These are phyloP conservation scores for Heterochromis multidens DNA, from an alignment of 2,113 vertebrate species.

Conservation along the genomic window DNA sequence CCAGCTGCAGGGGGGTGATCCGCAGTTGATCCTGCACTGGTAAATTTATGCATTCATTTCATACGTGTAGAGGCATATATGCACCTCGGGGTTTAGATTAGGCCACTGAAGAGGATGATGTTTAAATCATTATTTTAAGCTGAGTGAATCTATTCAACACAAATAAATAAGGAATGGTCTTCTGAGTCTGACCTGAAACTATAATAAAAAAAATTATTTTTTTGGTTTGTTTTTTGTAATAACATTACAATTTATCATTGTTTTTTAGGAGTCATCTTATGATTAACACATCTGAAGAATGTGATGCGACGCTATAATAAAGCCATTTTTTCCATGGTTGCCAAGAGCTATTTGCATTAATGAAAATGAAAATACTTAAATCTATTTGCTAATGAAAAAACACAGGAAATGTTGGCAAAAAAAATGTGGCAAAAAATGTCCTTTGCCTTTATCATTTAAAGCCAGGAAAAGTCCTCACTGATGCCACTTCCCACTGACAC, in stretches of 20 bases:
- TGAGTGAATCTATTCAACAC: background rate
- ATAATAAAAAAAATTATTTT: background rate
- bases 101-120: background rate
- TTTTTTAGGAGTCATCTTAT: background rate
- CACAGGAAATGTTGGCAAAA: background rate
- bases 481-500: background rate
- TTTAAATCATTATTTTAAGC: background rate
- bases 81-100: background rate
- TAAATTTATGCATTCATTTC: background rate
- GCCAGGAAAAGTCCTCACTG: background rate
- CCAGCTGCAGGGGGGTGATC: background rate
- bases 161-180: background rate
- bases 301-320: background rate
- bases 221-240: background rate
- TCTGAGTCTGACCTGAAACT: background rate
- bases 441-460: background rate
- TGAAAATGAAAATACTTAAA: background rate
- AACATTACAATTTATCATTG: background rate
- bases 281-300: fast-evolving
- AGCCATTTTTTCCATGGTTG: background rate
- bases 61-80: background rate
- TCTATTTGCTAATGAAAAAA: background rate
- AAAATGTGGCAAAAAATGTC: no score
- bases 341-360: background rate
- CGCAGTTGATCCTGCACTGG: background rate